A percentile compares a stretch with the other conserved stretches of the same genome.
phyloP scores from a whole-genome alignment of 2,888 invertebrate genomes.

The Tetanocera ferruginea region DNA sequence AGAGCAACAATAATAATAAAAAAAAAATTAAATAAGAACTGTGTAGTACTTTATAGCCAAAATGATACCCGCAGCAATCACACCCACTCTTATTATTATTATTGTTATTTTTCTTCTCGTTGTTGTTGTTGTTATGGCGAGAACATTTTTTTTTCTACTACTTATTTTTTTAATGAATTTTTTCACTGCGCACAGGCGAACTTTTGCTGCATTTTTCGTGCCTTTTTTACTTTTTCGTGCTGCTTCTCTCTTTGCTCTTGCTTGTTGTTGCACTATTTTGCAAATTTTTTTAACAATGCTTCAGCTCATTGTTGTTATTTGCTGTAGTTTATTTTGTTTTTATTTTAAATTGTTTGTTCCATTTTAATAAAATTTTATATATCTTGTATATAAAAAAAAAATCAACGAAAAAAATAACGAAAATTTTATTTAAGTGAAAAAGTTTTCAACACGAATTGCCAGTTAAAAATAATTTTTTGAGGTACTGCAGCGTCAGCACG shows the following conservation, averaged over 20 bases:
- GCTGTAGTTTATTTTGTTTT: not conserved
- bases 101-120: too few relatives aligned
- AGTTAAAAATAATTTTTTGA: constrained; percentile 34
- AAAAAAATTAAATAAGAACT: too few relatives aligned
- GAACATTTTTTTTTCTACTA: too few relatives aligned
- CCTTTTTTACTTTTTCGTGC: not conserved
- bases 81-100: too few relatives aligned
- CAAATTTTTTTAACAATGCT: not conserved
- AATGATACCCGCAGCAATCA: too few relatives aligned
- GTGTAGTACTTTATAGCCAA: too few relatives aligned
- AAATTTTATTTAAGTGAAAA: constrained; percentile 23
- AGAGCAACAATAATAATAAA: not conserved
- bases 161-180: not conserved
- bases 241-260: not conserved
- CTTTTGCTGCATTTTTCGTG: not conserved
- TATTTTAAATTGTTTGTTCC: not conserved
- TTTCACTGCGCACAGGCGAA: not conserved
- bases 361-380: not conserved
- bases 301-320: not conserved
- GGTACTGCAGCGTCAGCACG: not conserved
- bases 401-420: not conserved
- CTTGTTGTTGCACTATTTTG: not conserved
- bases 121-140: too few relatives aligned
- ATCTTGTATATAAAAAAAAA: too few relatives aligned
- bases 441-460: constrained; percentile 29